phyloP scores from a whole-genome alignment of 2,797 vertebrate species.

The Cyprinella venusta region DNA sequence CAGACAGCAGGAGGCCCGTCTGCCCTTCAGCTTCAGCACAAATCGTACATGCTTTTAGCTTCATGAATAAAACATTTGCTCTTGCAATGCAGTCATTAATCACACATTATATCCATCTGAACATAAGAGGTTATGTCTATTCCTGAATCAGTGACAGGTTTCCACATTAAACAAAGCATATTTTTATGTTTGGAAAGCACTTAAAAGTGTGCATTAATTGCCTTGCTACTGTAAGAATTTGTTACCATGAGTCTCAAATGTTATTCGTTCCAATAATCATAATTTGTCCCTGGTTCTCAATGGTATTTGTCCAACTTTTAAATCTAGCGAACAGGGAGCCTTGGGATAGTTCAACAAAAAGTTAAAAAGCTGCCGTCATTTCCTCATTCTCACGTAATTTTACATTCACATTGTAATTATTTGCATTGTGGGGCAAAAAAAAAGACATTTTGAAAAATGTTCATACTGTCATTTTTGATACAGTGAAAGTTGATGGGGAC shows the following conservation, averaged over 20 bases:
- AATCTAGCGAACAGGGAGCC: neutral
- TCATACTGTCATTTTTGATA: neutral
- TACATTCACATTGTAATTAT: too few relatives aligned
- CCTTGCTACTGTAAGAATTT: neutral
- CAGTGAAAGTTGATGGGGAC: neutral
- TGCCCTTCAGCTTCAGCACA: conserved; percentile 8
- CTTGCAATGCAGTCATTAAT: conserved; percentile 8
- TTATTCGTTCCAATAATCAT: neutral
- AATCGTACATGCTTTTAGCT: conserved; percentile 3
- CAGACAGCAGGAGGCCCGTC: conserved; percentile 32
- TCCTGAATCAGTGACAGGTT: neutral
- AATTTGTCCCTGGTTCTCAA: neutral
- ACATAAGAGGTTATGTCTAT: neutral
- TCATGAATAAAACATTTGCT: conserved; percentile 43
- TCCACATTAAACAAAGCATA: neutral
- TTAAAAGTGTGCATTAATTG: neutral
- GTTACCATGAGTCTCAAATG: neutral
- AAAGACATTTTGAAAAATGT: neutral
- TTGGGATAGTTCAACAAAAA: neutral
- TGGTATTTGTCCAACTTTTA: neutral
- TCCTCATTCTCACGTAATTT: neutral
- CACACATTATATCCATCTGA: neutral
- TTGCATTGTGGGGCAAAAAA: neutral
- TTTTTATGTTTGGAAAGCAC: neutral
- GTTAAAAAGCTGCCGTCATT: neutral